Evolutionary conservation across 2,113 vertebrate species (phyloP), one percentile per base, ranked within the genome.

Genomic region (Halichoerus grypus): DNA sequence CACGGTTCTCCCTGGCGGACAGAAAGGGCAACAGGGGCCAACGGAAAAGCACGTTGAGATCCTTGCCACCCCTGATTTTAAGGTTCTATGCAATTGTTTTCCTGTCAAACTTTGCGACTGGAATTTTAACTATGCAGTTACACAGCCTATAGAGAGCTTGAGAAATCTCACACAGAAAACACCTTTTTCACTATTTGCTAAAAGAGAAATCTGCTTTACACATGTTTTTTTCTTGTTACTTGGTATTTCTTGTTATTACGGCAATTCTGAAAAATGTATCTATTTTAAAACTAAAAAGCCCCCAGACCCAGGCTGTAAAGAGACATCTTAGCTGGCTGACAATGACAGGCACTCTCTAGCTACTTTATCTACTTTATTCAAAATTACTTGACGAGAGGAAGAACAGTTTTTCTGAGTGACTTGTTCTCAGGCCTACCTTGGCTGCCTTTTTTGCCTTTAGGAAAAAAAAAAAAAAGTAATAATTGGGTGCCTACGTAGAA

Each of bases 271-370:
- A 84, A 90, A 74, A 79, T 15, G 0, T 9, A 42, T 65, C 80
- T 57, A 33, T 83, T 79, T 95, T 10, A 77, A 95, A 98, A 95
- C 26, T 65, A 65, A 77, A 94, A 88, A 8, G 39, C 3, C 19
- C 88, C 15, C n/a, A 83, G 42, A 51, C 31, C 49, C 42, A 93
- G 72, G 79, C 55, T 57, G 22, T 14, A 71, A 53, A 21, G 53
- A 74, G 7, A 81, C 2, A 3, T 31, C 57, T 85, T 24, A 22
- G 31, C 6, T 55, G 31, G 28, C 0, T n/a, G 71, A 61, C 24
- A 46, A 13, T 1, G 19, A n/a, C 39, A 39, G 16, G 28, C 16
- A 19, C 39, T 6, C 16, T 13, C 18, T 51, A 39, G 15, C 63
- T 69, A 86, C 28, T 82, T 72, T 14, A 49, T 28, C 80, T 57